Percentiles rank a stretch among this genome's conserved stretches.
Conservation (phyloP, 1,140 invertebrate species). For the Diorhabda elongata region DNA sequence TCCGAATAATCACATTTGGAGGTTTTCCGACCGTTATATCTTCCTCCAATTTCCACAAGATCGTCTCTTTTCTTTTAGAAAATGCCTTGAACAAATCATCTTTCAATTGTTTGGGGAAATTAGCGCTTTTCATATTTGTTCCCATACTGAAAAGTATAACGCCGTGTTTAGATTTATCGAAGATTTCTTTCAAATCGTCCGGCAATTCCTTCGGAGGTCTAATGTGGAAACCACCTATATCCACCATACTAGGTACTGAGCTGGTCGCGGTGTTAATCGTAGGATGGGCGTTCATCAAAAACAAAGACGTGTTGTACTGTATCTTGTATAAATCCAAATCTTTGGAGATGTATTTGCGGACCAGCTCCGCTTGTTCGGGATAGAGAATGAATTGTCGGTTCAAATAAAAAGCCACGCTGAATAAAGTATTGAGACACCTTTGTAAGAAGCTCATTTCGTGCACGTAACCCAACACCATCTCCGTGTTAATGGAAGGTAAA, state of each 20-base stretch:
- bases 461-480: conserved; percentile 35
- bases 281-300: conserved; percentile 43
- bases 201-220: conserved; percentile 36
- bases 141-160: conserved; percentile 62
- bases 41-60: conserved; percentile 54
- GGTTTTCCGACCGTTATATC: conserved; percentile 42
- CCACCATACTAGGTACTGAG: conserved; percentile 49
- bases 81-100: neutral
- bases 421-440: conserved; percentile 46
- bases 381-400: conserved; percentile 29
- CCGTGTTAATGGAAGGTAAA: conserved; percentile 45
- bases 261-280: conserved; percentile 32
- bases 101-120: neutral
- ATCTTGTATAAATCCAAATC: conserved; percentile 51
- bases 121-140: conserved; percentile 42
- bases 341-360: conserved; percentile 42
- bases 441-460: conserved; percentile 51
- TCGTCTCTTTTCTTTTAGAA: conserved; percentile 47
- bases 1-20: conserved; percentile 24
- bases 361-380: conserved; percentile 33
- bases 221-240: conserved; percentile 49
- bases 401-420: conserved; percentile 40
- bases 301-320: conserved; percentile 50
- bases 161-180: conserved; percentile 53
- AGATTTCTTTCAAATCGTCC: conserved; percentile 50